Base-by-base conservation (phyloP, 2,888 invertebrate species). In the Anthoptus insignis region DNA sequence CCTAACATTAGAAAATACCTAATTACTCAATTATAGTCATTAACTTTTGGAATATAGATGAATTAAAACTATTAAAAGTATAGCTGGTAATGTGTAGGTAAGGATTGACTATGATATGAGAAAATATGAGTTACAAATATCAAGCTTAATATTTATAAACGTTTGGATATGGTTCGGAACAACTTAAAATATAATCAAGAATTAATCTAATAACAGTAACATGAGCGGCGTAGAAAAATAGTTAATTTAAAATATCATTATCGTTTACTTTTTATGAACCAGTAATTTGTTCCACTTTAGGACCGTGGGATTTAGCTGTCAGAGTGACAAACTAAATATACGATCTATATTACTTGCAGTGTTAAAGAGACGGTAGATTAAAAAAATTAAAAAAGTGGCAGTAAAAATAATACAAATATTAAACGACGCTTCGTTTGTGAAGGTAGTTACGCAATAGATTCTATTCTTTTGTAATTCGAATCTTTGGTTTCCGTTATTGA, bases 401-500 rank as follows among this genome's bases (percentile, higher is more conserved):
- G 22, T 3, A 47, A 47, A 47, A n/a, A 24, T 13, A 24, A 13
- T 24, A n/a, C 32, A 47, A 21, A 21, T 8, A 14, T 27, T 14
- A 27, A 47, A 56, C 34, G 24, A 37, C 27, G 37, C 27, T 56
- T 57, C 6, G 50, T 64, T 22, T 32, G 39, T 49, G 45, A 54
- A 54, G 16, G 16, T 24, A 47, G 19, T 57, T 56, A 49, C 16
- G 64, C 39, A 64, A 64, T 42, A 29, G 14, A 47, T 47, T 58
- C 39, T 49, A 57, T 64, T 58, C 64, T 64, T 64, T 58, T 39
- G 57, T 58, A 58, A 57, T 52, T 50, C 22, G 32, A 58, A 32
- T 52, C 50, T 64, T 47, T 50, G 49, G 39, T 50, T 57, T 64
- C 57, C 64, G 49, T 32, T 58, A 52, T 32, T 58, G 64, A 64